Conservation (phyloP, 2,797 vertebrate genomes). For the Ctenopoma kingsleyae region DNA sequence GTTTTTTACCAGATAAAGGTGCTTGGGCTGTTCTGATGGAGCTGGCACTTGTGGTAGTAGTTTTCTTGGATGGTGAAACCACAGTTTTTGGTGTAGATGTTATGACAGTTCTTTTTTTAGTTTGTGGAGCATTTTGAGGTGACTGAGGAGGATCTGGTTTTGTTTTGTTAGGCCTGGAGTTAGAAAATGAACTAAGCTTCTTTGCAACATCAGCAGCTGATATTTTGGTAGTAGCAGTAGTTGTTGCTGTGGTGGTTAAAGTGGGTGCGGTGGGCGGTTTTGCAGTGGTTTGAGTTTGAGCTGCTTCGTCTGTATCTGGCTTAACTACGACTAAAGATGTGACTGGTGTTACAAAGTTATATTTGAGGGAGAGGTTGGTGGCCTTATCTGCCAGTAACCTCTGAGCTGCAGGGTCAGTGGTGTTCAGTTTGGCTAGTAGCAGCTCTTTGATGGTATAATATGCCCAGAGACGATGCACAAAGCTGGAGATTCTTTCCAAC, state of each 20-base stretch:
- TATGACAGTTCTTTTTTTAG: conserved; percentile 43
- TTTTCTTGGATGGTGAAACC: conserved; percentile 55
- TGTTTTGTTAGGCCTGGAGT: conserved; percentile 51
- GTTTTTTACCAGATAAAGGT: conserved; percentile 61
- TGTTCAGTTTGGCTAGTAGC: conserved; percentile 83
- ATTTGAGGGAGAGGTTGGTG: conserved; percentile 88
- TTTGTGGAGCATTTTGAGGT: conserved; percentile 39
- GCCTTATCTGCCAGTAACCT: conserved; percentile 85
- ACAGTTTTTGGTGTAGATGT: conserved; percentile 47
- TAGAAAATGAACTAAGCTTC: conserved; percentile 46
- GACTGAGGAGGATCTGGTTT: conserved; percentile 62
- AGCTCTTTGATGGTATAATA: conserved; percentile 90
- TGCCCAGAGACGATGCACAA: conserved; percentile 89
- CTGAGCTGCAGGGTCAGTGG: conserved; percentile 75
- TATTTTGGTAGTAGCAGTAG: conserved; percentile 32
- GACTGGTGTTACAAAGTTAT: conserved; percentile 90
- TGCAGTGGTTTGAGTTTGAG: conserved; percentile 58
- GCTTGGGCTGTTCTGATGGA: conserved; percentile 60
- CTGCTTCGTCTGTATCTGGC: conserved; percentile 80
- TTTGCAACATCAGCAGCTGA: conserved; percentile 39
- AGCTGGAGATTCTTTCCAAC: conserved; percentile 75
- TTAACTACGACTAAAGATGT: conserved; percentile 90
- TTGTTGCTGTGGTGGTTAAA: conserved; percentile 52
- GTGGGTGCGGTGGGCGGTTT: conserved; percentile 56
- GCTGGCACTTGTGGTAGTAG: conserved; percentile 42